A percentile compares a stretch with the other conserved stretches of the same genome.
phyloP scores from a whole-genome alignment of 2,797 vertebrate species.

The Amniataba percoides region DNA sequence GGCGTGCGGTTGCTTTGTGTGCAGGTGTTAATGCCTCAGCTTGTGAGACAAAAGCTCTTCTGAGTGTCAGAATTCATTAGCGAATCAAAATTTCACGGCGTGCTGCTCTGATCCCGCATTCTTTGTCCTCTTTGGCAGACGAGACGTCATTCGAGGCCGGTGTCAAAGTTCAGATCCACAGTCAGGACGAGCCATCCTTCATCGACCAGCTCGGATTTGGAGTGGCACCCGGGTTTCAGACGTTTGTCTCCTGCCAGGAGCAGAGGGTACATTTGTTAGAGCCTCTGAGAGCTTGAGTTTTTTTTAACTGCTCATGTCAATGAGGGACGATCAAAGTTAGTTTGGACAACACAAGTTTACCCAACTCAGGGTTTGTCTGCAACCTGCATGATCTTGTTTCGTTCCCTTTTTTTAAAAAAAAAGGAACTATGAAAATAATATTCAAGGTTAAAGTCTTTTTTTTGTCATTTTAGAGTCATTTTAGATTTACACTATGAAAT shows the following conservation, averaged over 20 bases:
- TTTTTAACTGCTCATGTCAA: not conserved
- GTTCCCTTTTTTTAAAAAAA: no score
- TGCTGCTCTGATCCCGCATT: not conserved
- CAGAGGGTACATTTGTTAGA: conserved; percentile 77
- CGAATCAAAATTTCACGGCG: not conserved
- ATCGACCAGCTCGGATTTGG: conserved; percentile 97
- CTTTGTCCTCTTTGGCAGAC: conserved; percentile 78
- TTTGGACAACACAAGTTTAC: not conserved
- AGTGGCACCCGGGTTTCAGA: conserved; percentile 88
- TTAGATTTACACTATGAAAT: no score
- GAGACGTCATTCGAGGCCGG: conserved; percentile 98
- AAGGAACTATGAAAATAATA: not conserved
- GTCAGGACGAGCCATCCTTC: conserved; percentile 95
- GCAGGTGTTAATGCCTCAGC: not conserved
- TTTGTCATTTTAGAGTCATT: no score
- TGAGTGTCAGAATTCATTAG: not conserved
- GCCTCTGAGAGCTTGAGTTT: not conserved
- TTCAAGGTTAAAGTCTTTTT: no score
- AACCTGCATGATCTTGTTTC: not conserved
- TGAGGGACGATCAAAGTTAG: not conserved
- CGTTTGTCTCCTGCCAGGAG: conserved; percentile 88
- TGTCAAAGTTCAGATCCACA: conserved; percentile 99
- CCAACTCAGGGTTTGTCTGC: not conserved
- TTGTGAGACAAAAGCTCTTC: conserved; percentile 11
- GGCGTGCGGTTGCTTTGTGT: not conserved